Evolutionary conservation across 2,888 invertebrate species (phyloP).

Genomic region (Exocentrus adspersus): DNA sequence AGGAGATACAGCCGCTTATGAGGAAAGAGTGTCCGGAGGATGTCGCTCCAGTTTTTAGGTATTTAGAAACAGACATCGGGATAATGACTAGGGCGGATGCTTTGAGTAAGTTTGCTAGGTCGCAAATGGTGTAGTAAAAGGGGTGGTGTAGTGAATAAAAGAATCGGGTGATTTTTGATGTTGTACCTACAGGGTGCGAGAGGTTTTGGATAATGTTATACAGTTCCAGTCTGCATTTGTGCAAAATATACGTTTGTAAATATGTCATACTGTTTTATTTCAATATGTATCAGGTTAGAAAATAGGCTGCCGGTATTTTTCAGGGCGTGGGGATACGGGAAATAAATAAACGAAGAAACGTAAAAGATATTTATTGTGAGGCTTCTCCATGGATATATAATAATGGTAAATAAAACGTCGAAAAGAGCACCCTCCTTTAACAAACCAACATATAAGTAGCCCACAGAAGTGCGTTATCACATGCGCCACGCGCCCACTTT

Average conservation of each 20-base stretch:
- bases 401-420: conserved; percentile 43
- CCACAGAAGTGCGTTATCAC: conserved; percentile 7
- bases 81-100: conserved; percentile 55
- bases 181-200: too few species aligned
- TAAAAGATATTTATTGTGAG: conserved; percentile 32
- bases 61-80: conserved; percentile 58
- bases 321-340: background rate
- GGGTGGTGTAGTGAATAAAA: too few species aligned
- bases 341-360: conserved; percentile 15
- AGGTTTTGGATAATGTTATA: too few species aligned
- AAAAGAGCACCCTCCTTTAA: conserved; percentile 41
- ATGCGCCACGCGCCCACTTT: conserved; percentile 8
- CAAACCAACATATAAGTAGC: conserved; percentile 40
- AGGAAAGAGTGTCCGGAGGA: conserved; percentile 53
- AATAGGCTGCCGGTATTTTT: too few species aligned
- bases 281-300: too few species aligned
- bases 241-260: too few species aligned
- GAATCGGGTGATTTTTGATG: too few species aligned
- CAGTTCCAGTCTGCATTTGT: too few species aligned
- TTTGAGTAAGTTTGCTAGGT: conserved; percentile 40
- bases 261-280: too few species aligned
- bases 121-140: conserved; percentile 13
- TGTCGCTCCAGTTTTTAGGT: conserved; percentile 59
- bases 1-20: conserved; percentile 58
- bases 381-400: conserved; percentile 44